Evolutionary conservation across 2,113 vertebrate species (phyloP), one percentile per base, ranked within the genome.

Genomic region (Nibea albiflora): DNA sequence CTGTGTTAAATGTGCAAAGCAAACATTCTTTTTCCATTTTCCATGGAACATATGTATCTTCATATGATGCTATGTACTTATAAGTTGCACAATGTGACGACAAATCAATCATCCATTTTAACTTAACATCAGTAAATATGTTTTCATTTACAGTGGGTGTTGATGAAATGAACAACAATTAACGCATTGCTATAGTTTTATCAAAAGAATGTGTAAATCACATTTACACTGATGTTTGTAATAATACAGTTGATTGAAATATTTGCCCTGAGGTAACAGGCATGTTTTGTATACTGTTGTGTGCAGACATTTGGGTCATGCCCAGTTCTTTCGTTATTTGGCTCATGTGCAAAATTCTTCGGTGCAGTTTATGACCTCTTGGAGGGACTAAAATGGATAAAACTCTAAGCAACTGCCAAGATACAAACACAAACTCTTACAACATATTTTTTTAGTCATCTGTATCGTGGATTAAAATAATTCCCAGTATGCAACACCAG

Each of bases 341-440:
- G 58, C 58, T 83, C 69, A 19, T 22, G 14, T 71, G 56, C 11
- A 80, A 28, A 77, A 20, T 10, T 56, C 11, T 54, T 78, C 31
- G 50, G 5, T 57, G 11, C 62, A 63, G 26, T 88, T 89, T 85
- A 89, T 64, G 6, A 75, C 15, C 10, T 81, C 57, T 69, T 81
- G 66, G 63, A 65, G 64, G 0, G 3, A 83, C 3, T 62, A 16
- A 56, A 85, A 52, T 0, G 3, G 12, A 0, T 71, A 50, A 54
- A 77, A 54, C 66, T 7, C 7, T 16, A 16, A 68, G 50, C 54
- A 62, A 26, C 42, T 64, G 73, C 84, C 76, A 73, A 76, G 26
- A 73, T n/a, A 39, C 31, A 44, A 62, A 24, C 9, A 47, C 5
- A 46, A 76, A 67, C 35, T 24, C 46, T 26, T 69, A 11, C 56